These are phyloP conservation scores for Oryctes rhinoceros DNA, from an alignment of 1,140 invertebrate species.

Conservation along the genomic window DNA sequence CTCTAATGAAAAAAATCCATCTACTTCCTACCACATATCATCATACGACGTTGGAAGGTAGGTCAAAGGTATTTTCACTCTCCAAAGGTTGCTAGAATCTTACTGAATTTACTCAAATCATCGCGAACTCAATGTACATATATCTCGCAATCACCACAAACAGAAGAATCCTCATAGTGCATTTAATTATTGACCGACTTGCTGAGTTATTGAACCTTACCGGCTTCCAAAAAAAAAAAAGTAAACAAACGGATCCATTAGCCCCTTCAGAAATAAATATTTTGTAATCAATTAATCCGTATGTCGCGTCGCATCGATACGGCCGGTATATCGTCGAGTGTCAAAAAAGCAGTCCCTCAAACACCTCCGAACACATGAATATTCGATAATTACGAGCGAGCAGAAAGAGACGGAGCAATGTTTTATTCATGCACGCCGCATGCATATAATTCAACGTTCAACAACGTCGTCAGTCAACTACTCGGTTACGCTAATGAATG, in stretches of 20 bases:
- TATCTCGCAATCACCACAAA: no score
- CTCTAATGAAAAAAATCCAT: no score
- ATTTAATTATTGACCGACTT: no score
- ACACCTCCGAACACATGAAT: neutral
- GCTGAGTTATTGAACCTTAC: no score
- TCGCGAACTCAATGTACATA: no score
- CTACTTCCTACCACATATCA: no score
- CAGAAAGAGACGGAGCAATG: conserved; percentile 1
- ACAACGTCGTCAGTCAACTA: conserved; percentile 17
- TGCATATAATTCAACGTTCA: conserved; percentile 19
- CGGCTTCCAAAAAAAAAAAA: no score
- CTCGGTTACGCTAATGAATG: conserved; percentile 21
- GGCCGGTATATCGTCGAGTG: neutral
- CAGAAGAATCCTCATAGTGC: no score
- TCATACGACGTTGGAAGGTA: no score
- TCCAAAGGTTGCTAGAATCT: no score
- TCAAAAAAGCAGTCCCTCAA: neutral
- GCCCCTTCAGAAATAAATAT: neutral
- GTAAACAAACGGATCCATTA: neutral
- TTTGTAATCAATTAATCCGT: neutral
- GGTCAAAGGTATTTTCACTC: no score
- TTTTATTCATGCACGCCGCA: conserved; percentile 6
- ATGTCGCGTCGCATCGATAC: neutral
- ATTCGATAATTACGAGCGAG: neutral
- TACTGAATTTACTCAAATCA: no score